Conservation (phyloP, 2,888 invertebrate species). For the Apantesis nais region DNA sequence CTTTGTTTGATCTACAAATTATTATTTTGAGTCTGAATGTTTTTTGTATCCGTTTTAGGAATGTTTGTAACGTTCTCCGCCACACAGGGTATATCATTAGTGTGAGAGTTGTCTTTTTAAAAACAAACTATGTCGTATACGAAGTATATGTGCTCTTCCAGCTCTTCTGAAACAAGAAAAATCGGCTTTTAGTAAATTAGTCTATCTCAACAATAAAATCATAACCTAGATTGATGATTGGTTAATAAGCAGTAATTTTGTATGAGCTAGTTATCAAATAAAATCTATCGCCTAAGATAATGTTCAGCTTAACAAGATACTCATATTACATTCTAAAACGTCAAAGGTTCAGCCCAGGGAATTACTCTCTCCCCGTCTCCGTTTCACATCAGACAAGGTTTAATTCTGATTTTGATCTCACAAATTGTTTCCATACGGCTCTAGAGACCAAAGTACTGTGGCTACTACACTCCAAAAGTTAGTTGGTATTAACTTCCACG, state of each 20-base stretch:
- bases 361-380: not conserved
- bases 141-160: not conserved
- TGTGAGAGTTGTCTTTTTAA: too few species aligned
- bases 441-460: constrained; percentile 7
- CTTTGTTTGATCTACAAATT: too few species aligned
- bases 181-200: not conserved
- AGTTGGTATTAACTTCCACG: constrained; percentile 3
- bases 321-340: not conserved
- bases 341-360: not conserved
- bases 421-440: constrained; percentile 12
- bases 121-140: not conserved
- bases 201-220: not conserved
- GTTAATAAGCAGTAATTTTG: not conserved
- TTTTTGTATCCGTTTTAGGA: too few species aligned
- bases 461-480: constrained; percentile 6
- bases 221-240: not conserved
- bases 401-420: constrained; percentile 18
- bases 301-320: not conserved
- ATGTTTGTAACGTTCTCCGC: too few species aligned
- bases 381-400: constrained; percentile 4
- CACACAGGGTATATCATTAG: too few species aligned
- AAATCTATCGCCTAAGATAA: not conserved
- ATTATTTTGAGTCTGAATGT: too few species aligned
- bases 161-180: not conserved
- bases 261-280: not conserved